Conservation (phyloP, 2,888 invertebrate species). For the Drepana falcataria region DNA sequence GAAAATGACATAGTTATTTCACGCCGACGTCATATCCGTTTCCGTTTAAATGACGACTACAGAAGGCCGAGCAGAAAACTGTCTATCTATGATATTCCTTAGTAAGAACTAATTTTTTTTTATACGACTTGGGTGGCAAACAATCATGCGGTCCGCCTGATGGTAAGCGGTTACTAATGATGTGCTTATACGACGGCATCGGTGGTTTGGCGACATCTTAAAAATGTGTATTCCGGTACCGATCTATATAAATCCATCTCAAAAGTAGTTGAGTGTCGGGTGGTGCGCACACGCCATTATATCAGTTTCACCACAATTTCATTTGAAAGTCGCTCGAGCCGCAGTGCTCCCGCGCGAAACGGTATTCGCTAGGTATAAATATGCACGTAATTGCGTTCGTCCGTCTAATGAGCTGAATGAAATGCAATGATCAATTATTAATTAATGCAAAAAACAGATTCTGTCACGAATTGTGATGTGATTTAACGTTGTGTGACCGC, state of each 20-base stretch:
- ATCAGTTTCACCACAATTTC: conserved; percentile 66
- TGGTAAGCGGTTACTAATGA: too few relatives aligned
- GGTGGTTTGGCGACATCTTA: neutral
- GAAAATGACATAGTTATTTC: too few relatives aligned
- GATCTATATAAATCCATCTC: too few relatives aligned
- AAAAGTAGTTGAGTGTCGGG: conserved; percentile 30
- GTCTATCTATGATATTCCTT: too few relatives aligned
- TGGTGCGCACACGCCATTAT: conserved; percentile 45
- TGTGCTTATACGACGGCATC: too few relatives aligned
- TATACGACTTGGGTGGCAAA: too few relatives aligned
- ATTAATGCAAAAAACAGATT: conserved; percentile 36
- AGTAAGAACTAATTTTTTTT: too few relatives aligned
- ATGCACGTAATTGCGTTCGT: conserved; percentile 65
- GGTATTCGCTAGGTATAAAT: conserved; percentile 50
- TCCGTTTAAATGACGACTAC: too few relatives aligned
- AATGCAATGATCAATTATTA: conserved; percentile 43
- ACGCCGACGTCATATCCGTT: too few relatives aligned
- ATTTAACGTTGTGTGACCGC: conserved; percentile 21
- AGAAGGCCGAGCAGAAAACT: too few relatives aligned
- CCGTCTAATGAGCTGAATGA: conserved; percentile 54
- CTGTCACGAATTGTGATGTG: conserved; percentile 41
- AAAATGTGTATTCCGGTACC: neutral
- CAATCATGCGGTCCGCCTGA: too few relatives aligned
- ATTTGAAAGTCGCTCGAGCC: conserved; percentile 54
- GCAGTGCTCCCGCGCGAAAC: conserved; percentile 59